Conservation (phyloP, 2,113 vertebrate genomes). For the Ceuthmochares aereus region DNA sequence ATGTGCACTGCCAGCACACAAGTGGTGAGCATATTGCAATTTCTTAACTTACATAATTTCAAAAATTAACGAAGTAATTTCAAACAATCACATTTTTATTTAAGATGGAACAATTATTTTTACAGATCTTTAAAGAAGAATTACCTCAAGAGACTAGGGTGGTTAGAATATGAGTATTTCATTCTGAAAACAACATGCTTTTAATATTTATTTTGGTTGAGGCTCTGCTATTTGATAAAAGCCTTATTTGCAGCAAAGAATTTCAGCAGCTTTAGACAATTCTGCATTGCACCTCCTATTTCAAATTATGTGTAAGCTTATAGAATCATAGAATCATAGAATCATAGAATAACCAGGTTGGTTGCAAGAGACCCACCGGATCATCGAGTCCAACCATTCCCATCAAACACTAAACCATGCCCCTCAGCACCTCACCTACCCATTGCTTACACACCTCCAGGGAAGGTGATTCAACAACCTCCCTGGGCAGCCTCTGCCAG, state of each 20-base stretch:
- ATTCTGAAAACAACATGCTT: not conserved
- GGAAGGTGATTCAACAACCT: too few relatives aligned
- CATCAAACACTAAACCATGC: too few relatives aligned
- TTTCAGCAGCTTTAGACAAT: not conserved
- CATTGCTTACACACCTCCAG: too few relatives aligned
- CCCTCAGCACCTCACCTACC: too few relatives aligned
- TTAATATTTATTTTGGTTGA: not conserved
- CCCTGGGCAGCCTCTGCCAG: too few relatives aligned
- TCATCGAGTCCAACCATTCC: too few relatives aligned
- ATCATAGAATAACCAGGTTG: too few relatives aligned
- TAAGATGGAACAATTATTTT: not conserved
- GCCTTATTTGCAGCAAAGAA: not conserved
- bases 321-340: too few relatives aligned
- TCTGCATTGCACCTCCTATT: not conserved
- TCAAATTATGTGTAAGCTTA: not conserved
- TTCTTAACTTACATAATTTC: not conserved
- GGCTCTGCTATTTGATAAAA: not conserved
- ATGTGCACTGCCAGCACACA: not conserved
- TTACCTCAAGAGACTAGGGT: not conserved
- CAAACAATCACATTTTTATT: not conserved
- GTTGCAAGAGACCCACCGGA: too few relatives aligned
- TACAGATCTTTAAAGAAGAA: not conserved
- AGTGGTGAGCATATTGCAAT: not conserved
- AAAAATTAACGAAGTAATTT: not conserved
- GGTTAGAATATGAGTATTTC: not conserved